Percentiles rank a stretch among this genome's conserved stretches.
phyloP scores from a whole-genome alignment of 1,140 invertebrate genomes.

The Diorhabda sublineata region DNA sequence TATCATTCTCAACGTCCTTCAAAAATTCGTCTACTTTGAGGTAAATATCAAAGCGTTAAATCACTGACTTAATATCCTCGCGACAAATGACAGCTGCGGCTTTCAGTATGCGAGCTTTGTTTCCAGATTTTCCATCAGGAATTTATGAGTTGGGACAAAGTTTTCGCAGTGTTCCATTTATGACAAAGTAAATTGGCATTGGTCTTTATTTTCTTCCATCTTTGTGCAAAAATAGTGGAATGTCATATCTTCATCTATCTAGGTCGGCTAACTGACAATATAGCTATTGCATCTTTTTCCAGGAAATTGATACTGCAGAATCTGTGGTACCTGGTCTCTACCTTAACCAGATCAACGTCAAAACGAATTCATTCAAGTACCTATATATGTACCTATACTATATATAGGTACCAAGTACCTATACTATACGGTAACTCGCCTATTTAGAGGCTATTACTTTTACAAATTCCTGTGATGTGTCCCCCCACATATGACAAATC shows the following conservation, averaged over 20 bases:
- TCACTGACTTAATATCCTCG: background rate
- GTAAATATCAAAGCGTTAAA: slow-evolving; percentile 1
- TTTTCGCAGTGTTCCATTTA: background rate
- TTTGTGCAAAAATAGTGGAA: no score
- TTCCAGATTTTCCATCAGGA: background rate
- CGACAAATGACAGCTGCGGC: slow-evolving; percentile 4
- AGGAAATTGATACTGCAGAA: slow-evolving; percentile 1
- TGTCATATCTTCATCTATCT: no score
- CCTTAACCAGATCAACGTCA: background rate
- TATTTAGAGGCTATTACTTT: no score
- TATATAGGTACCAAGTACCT: no score
- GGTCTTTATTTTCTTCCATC: slow-evolving; percentile 1
- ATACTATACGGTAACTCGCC: no score
- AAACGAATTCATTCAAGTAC: background rate
- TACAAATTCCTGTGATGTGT: slow-evolving; percentile 4
- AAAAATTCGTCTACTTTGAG: slow-evolving; percentile 5
- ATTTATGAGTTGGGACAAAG: background rate
- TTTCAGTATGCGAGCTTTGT: slow-evolving; percentile 2
- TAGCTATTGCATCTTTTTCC: background rate
- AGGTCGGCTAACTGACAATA: background rate
- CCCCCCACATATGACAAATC: slow-evolving; percentile 1
- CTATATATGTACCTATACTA: background rate
- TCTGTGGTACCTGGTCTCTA: slow-evolving; percentile 1
- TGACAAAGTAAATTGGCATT: slow-evolving; percentile 6
- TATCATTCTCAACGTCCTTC: no score